Evolutionary conservation across 1,140 invertebrate species (phyloP), one percentile per base, ranked within the genome.

Genomic region (Lepidurus packardi): DNA sequence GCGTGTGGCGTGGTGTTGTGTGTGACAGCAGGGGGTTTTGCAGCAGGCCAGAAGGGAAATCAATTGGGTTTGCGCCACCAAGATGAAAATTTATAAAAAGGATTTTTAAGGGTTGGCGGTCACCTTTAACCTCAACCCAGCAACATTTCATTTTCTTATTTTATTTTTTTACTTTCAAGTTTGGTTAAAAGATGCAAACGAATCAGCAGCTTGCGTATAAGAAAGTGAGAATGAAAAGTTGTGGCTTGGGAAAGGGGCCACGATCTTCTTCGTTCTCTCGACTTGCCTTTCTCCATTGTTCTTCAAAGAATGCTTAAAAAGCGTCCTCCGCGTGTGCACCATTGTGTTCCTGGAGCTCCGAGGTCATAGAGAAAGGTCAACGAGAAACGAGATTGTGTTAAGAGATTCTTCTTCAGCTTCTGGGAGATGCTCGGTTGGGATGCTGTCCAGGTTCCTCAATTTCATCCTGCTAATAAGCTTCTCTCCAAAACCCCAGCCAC

Each of bases 1-100:
- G 53, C 53, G 53, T 65, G 53, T 65, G 53, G 53, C 53, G 53
- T 65, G 53, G 53, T 65, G 53, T 65, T 65, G 53, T 65, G 53
- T 65, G 53, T 65, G 53, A 65, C 53, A 65, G 53, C 53, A 16
- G 53, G 53, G 53, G 53, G 53, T 65, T 65, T 65, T 65, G 34
- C 34, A n/a, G 53, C 53, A 65, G 45, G 53, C 53, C 16, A 65
- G 53, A 65, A 65, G 53, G 53, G 53, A 65, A 65, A 65, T 65
- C 53, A 65, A 65, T 65, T 65, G 53, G 53, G 53, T 65, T 65
- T 65, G 21, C 53, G 53, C 53, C 53, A 65, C 16, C 16, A 65
- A 65, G 9, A 65, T 65, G 53, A 65, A 65, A 13, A 65, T 65
- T 65, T 65, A n/a, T 65, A 21, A 65, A 65, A 65, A 65, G 21